Conservation (phyloP, 2,113 vertebrate genomes). For the Oxygymnocypris stewartii region DNA sequence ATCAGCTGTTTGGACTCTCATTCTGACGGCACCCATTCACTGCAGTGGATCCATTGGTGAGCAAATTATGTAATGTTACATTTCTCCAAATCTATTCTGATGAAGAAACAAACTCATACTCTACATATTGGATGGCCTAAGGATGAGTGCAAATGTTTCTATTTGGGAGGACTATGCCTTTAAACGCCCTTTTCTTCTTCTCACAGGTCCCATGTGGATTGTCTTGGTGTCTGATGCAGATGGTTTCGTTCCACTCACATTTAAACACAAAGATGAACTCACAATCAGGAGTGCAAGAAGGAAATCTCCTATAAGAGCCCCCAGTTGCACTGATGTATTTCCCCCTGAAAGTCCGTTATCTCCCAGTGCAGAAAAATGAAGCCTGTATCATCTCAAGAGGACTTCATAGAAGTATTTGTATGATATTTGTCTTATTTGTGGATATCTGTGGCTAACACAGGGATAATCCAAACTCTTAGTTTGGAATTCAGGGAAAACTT, state of each 20-base stretch:
- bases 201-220: slow-evolving; percentile 85
- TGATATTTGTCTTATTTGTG: not conserved
- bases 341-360: slow-evolving; percentile 61
- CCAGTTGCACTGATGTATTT: slow-evolving; percentile 55
- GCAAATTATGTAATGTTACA: not conserved
- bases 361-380: slow-evolving; percentile 44
- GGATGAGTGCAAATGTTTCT: too few relatives aligned
- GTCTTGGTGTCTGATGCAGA: slow-evolving; percentile 84
- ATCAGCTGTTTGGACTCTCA: not conserved
- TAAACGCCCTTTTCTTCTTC: slow-evolving; percentile 46
- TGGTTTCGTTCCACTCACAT: slow-evolving; percentile 87
- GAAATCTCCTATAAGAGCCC: slow-evolving; percentile 61
- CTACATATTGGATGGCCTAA: too few relatives aligned
- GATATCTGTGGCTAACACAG: not conserved
- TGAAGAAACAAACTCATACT: too few relatives aligned
- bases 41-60: not conserved
- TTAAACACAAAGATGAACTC: slow-evolving; percentile 81
- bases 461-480: not conserved
- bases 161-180: too few relatives aligned
- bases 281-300: slow-evolving; percentile 79
- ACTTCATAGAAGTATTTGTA: not conserved
- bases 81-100: too few relatives aligned
- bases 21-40: not conserved
- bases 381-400: not conserved
- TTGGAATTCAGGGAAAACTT: slow-evolving; percentile 16